A percentile compares a stretch with the other conserved stretches of the same genome.
Evolutionary conservation across 2,797 vertebrate genomes (phyloP).

Genomic region (Triplophysa yarkandensis): DNA sequence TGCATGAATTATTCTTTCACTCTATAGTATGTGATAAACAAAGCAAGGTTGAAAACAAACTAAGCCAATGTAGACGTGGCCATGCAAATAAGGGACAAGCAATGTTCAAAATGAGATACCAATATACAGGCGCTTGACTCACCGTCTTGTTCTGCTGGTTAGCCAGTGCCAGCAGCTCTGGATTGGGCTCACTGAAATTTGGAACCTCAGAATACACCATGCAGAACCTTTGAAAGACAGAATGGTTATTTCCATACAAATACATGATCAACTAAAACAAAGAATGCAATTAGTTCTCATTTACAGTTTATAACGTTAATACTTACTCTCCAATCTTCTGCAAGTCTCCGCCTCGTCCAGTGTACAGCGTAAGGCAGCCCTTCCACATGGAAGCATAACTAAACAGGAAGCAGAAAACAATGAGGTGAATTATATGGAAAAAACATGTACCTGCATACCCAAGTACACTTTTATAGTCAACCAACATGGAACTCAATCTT

Average conservation of each 20-base stretch:
- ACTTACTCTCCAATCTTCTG: slow-evolving; percentile 99
- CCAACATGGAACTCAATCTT: no score
- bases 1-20: neutral
- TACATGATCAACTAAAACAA: no score
- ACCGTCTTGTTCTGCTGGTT: slow-evolving; percentile 88
- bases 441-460: neutral
- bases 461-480: neutral
- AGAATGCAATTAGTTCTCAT: no score
- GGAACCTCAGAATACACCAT: slow-evolving; percentile 99
- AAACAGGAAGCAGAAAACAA: slow-evolving; percentile 6
- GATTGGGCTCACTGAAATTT: slow-evolving; percentile 98
- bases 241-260: no score
- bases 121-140: slow-evolving; percentile 63
- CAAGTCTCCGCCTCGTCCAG: slow-evolving; percentile 93
- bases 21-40: neutral
- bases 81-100: neutral
- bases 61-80: neutral
- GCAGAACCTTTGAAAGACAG: slow-evolving; percentile 84
- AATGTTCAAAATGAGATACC: neutral
- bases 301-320: slow-evolving; percentile 22
- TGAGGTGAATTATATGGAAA: neutral
- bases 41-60: neutral
- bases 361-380: slow-evolving; percentile 95
- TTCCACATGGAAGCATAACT: slow-evolving; percentile 99
- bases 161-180: slow-evolving; percentile 81